Base-by-base conservation (phyloP, 2,888 invertebrate species). In the Drosophila diplacantha region DNA sequence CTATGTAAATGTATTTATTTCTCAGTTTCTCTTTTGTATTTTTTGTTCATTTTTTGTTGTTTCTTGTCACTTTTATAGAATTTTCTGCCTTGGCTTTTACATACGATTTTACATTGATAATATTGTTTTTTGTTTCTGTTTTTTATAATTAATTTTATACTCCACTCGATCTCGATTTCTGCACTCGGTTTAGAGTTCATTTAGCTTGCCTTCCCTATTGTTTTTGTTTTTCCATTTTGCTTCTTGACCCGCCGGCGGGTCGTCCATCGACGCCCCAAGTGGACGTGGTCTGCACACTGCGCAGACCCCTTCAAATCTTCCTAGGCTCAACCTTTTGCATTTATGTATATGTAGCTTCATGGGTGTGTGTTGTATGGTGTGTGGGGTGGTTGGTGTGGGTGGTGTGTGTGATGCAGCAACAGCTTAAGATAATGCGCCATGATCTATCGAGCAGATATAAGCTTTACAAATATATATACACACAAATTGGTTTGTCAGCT, bases 221-320 rank as follows among this genome's bases (percentile, higher is more conserved):
- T 38, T 41, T 34, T 43, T 22, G 26, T 37, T 41, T 38, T 37
- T 5, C 14, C 38, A 29, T 16, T 34, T 43, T 61, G 56, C 18
- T 73, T 51, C 60, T 75, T 79, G 64, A 81, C 81, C 81, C 83
- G 83, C 82, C 83, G 81, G 81, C 83, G 80, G 83, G 83, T 81
- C 44, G 18, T 35, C 69, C 60, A 56, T 63, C 70, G 55, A 60
- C 68, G 70, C 75, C 56, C 56, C 54, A 66, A 41, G 44, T 47
- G 57, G 75, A 66, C 75, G 75, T 73, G 69, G 64, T 62, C 75
- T 50, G 75, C 81, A 76, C 67, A 58, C 64, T 73, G 73, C 38
- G 46, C 68, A 62, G 61, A 63, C 51, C 69, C 50, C 52, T 54
- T 41, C 32, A 53, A 52, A 49, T 64, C 62, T 59, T 44, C 54